phyloP scores from a whole-genome alignment of 2,797 vertebrate genomes.

The Oreochromis mossambicus region DNA sequence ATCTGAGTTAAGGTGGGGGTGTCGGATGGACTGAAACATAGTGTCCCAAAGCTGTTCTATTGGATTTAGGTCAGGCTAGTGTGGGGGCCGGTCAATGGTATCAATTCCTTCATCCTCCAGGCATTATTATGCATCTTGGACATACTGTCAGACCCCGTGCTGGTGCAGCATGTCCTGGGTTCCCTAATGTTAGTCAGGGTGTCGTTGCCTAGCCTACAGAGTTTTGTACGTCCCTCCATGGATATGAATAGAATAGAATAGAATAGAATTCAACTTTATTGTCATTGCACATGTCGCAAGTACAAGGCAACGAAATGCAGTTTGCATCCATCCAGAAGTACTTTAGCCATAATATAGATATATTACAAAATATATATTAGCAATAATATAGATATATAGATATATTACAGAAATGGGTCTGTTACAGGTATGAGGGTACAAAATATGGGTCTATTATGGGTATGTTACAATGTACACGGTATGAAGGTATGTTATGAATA shows the following conservation, averaged over 20 bases:
- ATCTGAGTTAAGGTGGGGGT: background rate
- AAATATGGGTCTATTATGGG: too few relatives aligned
- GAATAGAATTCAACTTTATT: too few relatives aligned
- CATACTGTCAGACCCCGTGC: background rate
- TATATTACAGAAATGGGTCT: too few relatives aligned
- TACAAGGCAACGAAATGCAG: too few relatives aligned
- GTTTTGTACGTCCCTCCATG: background rate
- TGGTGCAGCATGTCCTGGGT: background rate
- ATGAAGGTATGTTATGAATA: too few relatives aligned
- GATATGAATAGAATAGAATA: background rate
- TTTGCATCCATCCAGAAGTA: too few relatives aligned
- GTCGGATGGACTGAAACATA: background rate
- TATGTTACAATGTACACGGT: too few relatives aligned
- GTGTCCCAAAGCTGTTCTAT: background rate
- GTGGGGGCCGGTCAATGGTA: background rate
- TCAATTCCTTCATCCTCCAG: background rate
- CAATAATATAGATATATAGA: too few relatives aligned
- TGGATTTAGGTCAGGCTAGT: background rate
- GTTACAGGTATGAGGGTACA: too few relatives aligned
- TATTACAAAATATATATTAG: too few relatives aligned
- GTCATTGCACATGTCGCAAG: too few relatives aligned
- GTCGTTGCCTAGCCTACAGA: accelerated
- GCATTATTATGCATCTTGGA: background rate
- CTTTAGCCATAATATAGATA: too few relatives aligned
- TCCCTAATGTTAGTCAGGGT: background rate